phyloP scores from a whole-genome alignment of 2,888 invertebrate species.

The Oxyscelio sp. region DNA sequence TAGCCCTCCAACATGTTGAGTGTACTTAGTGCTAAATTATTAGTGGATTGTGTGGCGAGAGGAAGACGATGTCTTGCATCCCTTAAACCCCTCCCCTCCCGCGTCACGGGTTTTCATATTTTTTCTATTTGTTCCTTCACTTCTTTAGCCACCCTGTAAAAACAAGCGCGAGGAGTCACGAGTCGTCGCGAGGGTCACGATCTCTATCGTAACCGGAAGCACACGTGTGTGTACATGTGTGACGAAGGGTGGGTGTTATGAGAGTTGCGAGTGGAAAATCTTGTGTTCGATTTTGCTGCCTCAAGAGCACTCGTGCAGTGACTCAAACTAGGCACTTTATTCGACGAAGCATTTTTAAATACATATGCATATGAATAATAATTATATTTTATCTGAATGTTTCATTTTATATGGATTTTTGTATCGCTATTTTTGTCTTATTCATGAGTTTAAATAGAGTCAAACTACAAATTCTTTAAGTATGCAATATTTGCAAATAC shows the following conservation, averaged over 20 bases:
- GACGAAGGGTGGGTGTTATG: constrained; percentile 54
- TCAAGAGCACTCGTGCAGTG: constrained; percentile 48
- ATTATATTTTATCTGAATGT: constrained; percentile 41
- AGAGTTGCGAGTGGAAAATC: constrained; percentile 70
- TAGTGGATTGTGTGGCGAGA: constrained; percentile 77
- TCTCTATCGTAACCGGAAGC: constrained; percentile 67
- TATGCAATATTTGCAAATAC: too few species aligned
- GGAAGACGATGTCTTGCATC: constrained; percentile 52
- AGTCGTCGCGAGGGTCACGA: constrained; percentile 69
- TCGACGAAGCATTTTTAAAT: constrained; percentile 43
- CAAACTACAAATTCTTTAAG: too few species aligned
- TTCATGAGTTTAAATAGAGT: too few species aligned
- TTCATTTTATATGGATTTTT: too few species aligned
- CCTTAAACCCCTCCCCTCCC: background rate
- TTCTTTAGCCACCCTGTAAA: constrained; percentile 39
- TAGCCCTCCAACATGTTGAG: constrained; percentile 31
- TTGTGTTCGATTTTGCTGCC: constrained; percentile 70
- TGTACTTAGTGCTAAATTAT: constrained; percentile 77
- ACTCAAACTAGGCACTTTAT: constrained; percentile 55
- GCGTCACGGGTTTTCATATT: constrained; percentile 28
- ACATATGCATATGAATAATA: constrained; percentile 21
- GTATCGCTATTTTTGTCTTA: too few species aligned
- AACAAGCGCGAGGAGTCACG: constrained; percentile 62
- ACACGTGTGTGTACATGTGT: constrained; percentile 45
- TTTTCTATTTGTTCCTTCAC: background rate